A percentile compares a stretch with the other conserved stretches of the same genome.
Evolutionary conservation across 2,888 invertebrate species (phyloP).

Genomic region (Zhengitettix transpicula): DNA sequence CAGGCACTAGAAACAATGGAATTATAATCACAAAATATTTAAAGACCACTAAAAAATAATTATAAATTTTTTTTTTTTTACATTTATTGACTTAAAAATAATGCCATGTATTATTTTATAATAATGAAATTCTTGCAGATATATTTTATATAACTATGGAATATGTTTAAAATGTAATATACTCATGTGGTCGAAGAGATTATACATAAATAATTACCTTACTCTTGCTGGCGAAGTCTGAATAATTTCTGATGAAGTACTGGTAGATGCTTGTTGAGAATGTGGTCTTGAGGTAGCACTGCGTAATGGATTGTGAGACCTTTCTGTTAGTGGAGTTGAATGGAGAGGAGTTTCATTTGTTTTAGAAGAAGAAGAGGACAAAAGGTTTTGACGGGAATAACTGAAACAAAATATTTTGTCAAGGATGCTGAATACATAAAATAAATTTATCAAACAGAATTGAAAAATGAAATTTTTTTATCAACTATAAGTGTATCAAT

Average conservation of each 20-base stretch:
- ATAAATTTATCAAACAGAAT: background rate
- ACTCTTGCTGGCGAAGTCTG: background rate
- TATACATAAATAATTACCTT: background rate
- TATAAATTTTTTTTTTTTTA: no score
- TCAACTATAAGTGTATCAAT: no score
- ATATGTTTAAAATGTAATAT: no score
- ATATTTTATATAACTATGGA: no score
- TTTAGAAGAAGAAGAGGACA: constrained; percentile 57
- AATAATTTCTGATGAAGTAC: background rate
- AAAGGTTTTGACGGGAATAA: constrained; percentile 75
- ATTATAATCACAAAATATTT: no score
- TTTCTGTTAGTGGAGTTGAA: constrained; percentile 33
- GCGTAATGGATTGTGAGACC: constrained; percentile 34
- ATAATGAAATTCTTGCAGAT: no score
- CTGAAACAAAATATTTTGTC: constrained; percentile 32
- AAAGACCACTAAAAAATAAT: no score
- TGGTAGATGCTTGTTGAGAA: constrained; percentile 13
- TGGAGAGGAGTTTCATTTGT: constrained; percentile 39
- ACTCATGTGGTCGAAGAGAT: background rate
- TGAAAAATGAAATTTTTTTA: no score
- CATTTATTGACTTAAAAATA: no score
- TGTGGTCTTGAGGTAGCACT: constrained; percentile 22
- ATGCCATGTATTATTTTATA: no score
- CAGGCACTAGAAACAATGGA: constrained; percentile 3
- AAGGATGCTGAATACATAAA: no score